Base-by-base conservation (phyloP, 2,888 invertebrate genomes). In the Steromphala cineraria region DNA sequence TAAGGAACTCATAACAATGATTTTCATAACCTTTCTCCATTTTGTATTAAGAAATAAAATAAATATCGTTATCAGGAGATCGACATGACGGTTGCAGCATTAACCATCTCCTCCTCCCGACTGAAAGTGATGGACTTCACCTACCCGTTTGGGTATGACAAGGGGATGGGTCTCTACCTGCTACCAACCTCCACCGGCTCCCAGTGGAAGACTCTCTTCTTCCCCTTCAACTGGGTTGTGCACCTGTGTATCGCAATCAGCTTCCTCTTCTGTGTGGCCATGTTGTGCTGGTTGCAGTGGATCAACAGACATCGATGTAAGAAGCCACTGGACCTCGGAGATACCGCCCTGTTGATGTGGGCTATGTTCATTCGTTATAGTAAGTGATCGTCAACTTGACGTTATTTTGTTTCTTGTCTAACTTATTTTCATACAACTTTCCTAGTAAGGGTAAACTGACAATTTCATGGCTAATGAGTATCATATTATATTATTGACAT, bases 81-180 rank as follows among this genome's bases (percentile, higher is more conserved):
- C 13, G 71, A 71, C 71, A 28, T 71, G 36, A 36, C 71, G n/a
- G 71, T 71, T 31, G 71, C 71, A 15, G 71, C 71, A 7, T 15
- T 71, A n/a, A 71, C 71, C 5, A 71, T 71, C 31, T 31, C 71
- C 17, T 71, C 31, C 0, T 36, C 71, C 10, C 15, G 71, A n/a
- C 40, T 71, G n/a, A 71, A 71, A n/a, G 71, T 71, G 71, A 71
- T 71, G 71, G 71, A 71, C 19, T 71, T 71, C 71, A 71, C 71
- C n/a, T 71, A 71, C 40, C 71, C 71, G 36, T 71, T 71, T n/a
- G 71, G 71, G 71, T 71, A 71, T 24, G 71, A 71, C n/a, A 71
- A 71, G 71, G 71, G 71, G 8, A 36, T 71, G n/a, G 71, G 71
- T 8, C 19, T 71, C 5, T 71, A 71, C 71, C 31, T 19, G 31